Evolutionary conservation across 92 coral and sea anemone species (phyloP).

Genomic region (Pocillopora grandis): DNA sequence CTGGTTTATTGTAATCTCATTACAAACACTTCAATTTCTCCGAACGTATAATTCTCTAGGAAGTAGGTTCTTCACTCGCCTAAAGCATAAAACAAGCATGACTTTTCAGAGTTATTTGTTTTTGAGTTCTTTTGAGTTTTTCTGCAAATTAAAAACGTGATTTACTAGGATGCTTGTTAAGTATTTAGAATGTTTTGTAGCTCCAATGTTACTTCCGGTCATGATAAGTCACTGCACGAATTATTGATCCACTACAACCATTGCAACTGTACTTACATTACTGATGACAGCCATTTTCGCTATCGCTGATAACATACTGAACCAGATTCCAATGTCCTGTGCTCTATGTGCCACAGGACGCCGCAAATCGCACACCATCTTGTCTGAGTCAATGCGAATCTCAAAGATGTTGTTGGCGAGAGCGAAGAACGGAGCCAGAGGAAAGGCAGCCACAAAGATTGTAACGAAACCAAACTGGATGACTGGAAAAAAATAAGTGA

Average conservation of each 20-base stretch:
- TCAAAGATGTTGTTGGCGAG: slow-evolving; percentile 97
- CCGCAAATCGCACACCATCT: slow-evolving; percentile 90
- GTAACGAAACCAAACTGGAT: slow-evolving; percentile 98
- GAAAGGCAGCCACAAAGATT: slow-evolving; percentile 99
- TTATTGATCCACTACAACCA: neutral
- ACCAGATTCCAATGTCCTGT: slow-evolving; percentile 98
- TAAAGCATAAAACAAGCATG: too few relatives aligned
- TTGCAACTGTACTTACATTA: slow-evolving; percentile 64
- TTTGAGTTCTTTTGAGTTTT: too few relatives aligned
- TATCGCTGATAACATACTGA: slow-evolving; percentile 64
- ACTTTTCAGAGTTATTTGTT: too few relatives aligned
- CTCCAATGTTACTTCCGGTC: too few relatives aligned
- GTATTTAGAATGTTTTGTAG: too few relatives aligned
- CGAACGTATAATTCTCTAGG: too few relatives aligned
- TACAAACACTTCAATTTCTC: too few relatives aligned
- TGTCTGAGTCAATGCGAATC: slow-evolving; percentile 96
- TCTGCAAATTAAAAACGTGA: too few relatives aligned
- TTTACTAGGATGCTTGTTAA: too few relatives aligned
- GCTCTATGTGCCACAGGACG: slow-evolving; percentile 97
- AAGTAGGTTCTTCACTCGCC: too few relatives aligned
- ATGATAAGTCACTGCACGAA: neutral
- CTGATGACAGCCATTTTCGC: slow-evolving; percentile 97
- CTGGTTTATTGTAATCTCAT: too few relatives aligned
- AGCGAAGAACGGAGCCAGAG: slow-evolving; percentile 98
- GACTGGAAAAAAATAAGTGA: neutral